Conservation (phyloP, 2,113 vertebrate species). For the Piprites chloris region DNA sequence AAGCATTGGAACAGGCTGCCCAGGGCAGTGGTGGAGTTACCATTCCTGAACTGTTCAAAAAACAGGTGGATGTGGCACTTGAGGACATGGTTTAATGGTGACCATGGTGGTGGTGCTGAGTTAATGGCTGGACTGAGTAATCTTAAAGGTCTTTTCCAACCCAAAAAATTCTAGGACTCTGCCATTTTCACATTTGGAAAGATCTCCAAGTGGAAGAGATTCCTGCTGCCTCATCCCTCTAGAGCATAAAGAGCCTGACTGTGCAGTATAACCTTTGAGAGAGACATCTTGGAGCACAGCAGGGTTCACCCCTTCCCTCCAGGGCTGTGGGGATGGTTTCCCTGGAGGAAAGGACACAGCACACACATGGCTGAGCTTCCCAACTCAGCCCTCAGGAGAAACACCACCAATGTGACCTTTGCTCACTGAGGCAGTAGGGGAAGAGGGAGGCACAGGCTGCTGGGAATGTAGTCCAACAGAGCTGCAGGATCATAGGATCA, state of each 20-base stretch:
- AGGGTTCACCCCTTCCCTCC: rapidly evolving
- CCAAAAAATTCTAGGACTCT: background rate
- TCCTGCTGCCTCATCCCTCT: background rate
- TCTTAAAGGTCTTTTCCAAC: background rate
- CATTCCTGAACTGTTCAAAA: background rate
- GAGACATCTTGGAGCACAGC: too few relatives aligned
- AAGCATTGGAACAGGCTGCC: background rate
- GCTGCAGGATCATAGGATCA: background rate
- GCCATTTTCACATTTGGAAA: background rate
- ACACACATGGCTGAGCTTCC: rapidly evolving
- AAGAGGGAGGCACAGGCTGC: background rate
- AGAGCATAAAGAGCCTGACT: background rate
- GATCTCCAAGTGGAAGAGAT: background rate
- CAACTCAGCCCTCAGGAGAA: background rate
- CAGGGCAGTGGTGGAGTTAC: background rate
- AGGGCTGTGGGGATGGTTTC: rapidly evolving
- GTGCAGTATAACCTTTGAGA: rapidly evolving
- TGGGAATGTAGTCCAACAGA: background rate
- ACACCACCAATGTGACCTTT: rapidly evolving
- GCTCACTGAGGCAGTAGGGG: rapidly evolving
- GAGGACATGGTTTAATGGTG: background rate
- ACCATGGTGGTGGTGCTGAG: background rate
- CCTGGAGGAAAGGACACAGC: rapidly evolving
- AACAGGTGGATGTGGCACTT: rapidly evolving
- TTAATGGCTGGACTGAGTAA: background rate